Percentiles rank a stretch among this genome's conserved stretches.
Conservation (phyloP, 2,888 invertebrate genomes). For the Melinopterus prodromus region DNA sequence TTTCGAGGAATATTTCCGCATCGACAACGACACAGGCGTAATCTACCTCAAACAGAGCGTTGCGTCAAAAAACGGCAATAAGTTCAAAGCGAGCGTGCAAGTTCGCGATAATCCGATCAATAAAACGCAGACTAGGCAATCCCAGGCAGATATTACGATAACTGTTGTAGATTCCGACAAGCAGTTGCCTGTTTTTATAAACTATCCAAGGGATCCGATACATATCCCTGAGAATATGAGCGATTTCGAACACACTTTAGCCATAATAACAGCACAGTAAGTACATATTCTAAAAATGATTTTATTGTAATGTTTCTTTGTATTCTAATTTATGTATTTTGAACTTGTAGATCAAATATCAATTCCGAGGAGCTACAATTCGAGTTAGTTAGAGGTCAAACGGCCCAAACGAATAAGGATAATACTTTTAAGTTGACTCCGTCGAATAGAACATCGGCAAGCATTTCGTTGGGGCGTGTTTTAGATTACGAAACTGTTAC, state of each 20-base stretch:
- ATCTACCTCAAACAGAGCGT: slow-evolving; percentile 62
- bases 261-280: slow-evolving; percentile 71
- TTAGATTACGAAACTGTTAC: slow-evolving; percentile 87
- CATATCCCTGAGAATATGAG: slow-evolving; percentile 77
- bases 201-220: slow-evolving; percentile 68
- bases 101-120: slow-evolving; percentile 81
- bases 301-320: neutral
- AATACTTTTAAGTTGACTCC: slow-evolving; percentile 73
- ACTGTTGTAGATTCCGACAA: slow-evolving; percentile 88
- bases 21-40: slow-evolving; percentile 84
- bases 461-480: slow-evolving; percentile 77
- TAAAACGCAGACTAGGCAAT: slow-evolving; percentile 71
- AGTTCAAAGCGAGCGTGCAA: slow-evolving; percentile 75
- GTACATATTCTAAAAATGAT: slow-evolving; percentile 26
- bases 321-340: slow-evolving; percentile 54
- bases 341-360: slow-evolving; percentile 68
- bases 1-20: slow-evolving; percentile 75
- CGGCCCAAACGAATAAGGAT: slow-evolving; percentile 85
- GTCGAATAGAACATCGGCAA: slow-evolving; percentile 75
- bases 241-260: slow-evolving; percentile 75
- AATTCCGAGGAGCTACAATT: slow-evolving; percentile 79
- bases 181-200: slow-evolving; percentile 80
- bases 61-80: slow-evolving; percentile 64
- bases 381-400: slow-evolving; percentile 82
- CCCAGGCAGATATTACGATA: slow-evolving; percentile 81